A percentile compares a stretch with the other conserved stretches of the same genome.
Evolutionary conservation across 2,113 vertebrate species (phyloP).

Genomic region (Etia nguti): DNA sequence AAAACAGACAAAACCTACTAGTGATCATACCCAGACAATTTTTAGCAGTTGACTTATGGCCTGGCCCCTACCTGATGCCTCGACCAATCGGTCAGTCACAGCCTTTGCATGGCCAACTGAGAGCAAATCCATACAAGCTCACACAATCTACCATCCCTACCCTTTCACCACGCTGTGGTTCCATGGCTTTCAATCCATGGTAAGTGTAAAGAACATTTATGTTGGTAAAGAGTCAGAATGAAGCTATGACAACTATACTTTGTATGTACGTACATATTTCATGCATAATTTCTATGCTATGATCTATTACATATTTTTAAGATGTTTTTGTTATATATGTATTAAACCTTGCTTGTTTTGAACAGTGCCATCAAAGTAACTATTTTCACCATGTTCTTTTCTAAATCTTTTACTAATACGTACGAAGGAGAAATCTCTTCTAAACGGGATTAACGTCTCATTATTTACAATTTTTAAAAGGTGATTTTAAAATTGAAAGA

Average conservation of each 20-base stretch:
- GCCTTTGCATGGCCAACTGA: constrained; percentile 60
- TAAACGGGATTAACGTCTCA: background rate
- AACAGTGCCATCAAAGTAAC: background rate
- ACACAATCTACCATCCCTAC: constrained; percentile 71
- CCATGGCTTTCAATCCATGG: constrained; percentile 67
- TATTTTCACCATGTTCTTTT: background rate
- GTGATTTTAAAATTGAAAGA: background rate
- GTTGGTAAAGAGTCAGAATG: constrained; percentile 11
- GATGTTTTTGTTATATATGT: background rate
- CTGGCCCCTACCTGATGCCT: constrained; percentile 59
- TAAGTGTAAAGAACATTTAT: constrained; percentile 57
- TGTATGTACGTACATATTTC: background rate
- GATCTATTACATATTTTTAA: background rate
- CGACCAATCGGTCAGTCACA: constrained; percentile 50
- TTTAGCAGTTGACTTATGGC: constrained; percentile 78
- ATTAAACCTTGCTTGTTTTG: background rate
- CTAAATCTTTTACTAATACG: background rate
- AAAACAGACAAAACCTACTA: background rate
- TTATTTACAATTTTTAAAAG: background rate
- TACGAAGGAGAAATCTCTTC: background rate
- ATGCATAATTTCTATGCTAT: background rate
- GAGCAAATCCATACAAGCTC: constrained; percentile 80
- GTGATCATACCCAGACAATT: constrained; percentile 54
- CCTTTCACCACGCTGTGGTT: constrained; percentile 65
- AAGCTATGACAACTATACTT: background rate